These are phyloP conservation scores for Bergia puertoricense DNA, from an alignment of 92 coral and sea anemone species.

Conservation along the genomic window DNA sequence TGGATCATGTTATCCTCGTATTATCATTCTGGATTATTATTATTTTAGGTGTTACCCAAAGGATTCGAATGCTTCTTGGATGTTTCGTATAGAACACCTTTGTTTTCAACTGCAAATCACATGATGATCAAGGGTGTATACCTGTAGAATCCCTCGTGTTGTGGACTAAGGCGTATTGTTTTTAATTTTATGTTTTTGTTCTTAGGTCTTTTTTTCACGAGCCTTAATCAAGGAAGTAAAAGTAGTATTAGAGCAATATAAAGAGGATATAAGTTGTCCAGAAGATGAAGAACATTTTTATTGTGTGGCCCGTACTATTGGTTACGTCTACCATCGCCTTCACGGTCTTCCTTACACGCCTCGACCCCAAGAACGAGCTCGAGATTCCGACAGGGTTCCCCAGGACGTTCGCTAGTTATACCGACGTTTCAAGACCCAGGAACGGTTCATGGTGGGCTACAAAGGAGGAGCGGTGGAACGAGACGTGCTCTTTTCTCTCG, in stretches of 20 bases:
- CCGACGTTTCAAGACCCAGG: no score
- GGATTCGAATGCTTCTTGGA: conserved; percentile 14
- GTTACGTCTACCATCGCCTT: neutral
- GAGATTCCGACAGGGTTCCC: neutral
- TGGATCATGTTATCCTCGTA: conserved; percentile 13
- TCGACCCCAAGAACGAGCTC: neutral
- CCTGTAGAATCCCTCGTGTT: neutral
- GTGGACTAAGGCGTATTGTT: conserved; percentile 14
- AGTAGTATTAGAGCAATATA: conserved; percentile 11
- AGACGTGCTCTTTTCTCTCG: no score
- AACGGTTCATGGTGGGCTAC: no score
- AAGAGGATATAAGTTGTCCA: conserved; percentile 13
- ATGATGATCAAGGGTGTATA: conserved; percentile 8
- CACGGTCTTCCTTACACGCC: conserved; percentile 8
- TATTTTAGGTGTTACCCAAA: conserved; percentile 5
- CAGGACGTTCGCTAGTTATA: conserved; percentile 1
- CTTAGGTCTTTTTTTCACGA: conserved; percentile 13
- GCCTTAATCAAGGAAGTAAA: conserved; percentile 9
- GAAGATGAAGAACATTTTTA: conserved; percentile 11
- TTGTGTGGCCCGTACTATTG: conserved; percentile 12
- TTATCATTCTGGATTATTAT: neutral
- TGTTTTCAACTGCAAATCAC: conserved; percentile 13
- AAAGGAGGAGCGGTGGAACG: no score
- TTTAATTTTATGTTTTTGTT: conserved; percentile 9
- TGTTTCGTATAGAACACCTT: conserved; percentile 13